A percentile compares a stretch with the other conserved stretches of the same genome.
phyloP scores from a whole-genome alignment of 1,140 invertebrate species.

The Macrobrachium rosenbergii region DNA sequence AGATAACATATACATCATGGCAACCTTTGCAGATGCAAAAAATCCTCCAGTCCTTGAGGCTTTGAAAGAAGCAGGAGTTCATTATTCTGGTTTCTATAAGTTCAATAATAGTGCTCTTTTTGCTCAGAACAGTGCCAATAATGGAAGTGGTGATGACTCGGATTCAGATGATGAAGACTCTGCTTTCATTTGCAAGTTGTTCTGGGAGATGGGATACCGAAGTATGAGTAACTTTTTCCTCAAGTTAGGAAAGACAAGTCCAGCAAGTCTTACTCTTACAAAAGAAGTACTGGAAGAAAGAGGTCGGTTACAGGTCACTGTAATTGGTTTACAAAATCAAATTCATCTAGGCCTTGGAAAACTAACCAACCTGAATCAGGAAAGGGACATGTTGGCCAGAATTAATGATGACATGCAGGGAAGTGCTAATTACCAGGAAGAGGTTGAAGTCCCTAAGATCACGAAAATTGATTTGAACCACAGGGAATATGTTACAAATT shows the following conservation, averaged over 20 bases:
- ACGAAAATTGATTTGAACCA: conserved; percentile 21
- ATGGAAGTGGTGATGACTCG: not conserved
- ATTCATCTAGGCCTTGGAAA: conserved; percentile 35
- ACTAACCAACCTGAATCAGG: conserved; percentile 42
- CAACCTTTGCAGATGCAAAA: conserved; percentile 42
- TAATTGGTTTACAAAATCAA: conserved; percentile 40
- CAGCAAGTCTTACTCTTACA: conserved; percentile 41
- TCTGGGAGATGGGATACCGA: conserved; percentile 37
- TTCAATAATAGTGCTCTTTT: conserved; percentile 30
- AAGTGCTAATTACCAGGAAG: conserved; percentile 30
- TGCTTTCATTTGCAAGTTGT: conserved; percentile 33
- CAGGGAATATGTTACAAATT: conserved; percentile 35
- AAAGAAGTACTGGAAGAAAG: conserved; percentile 40
- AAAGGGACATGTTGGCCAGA: conserved; percentile 45
- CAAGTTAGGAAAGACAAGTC: conserved; percentile 34
- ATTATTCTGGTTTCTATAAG: conserved; percentile 32
- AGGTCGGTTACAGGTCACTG: conserved; percentile 24
- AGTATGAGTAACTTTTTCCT: conserved; percentile 41
- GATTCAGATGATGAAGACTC: conserved; percentile 41
- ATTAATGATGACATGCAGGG: conserved; percentile 42
- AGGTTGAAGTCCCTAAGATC: conserved; percentile 42
- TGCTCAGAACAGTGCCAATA: conserved; percentile 3
- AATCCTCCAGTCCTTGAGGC: conserved; percentile 29
- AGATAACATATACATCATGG: conserved; percentile 43
- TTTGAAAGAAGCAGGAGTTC: conserved; percentile 13